Conservation (phyloP, 2,888 invertebrate genomes). For the Galerucella calmariensis region DNA sequence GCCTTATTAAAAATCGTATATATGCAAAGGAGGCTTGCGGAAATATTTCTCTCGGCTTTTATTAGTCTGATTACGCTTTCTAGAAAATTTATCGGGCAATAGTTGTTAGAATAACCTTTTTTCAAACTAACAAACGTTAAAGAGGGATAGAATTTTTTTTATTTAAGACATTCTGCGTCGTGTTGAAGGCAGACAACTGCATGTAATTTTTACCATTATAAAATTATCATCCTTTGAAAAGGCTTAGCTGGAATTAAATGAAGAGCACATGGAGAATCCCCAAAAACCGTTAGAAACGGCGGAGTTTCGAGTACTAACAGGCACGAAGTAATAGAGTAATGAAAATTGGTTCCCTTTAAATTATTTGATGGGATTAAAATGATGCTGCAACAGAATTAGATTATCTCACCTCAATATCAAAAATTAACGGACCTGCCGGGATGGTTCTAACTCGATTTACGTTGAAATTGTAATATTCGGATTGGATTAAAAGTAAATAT, state of each 20-base stretch:
- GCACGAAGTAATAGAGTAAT: conserved; percentile 28
- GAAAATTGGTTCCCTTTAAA: conserved; percentile 32
- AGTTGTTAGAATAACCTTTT: conserved; percentile 11
- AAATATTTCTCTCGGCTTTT: conserved; percentile 19
- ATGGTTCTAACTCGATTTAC: not conserved
- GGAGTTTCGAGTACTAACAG: conserved; percentile 20
- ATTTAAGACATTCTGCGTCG: no score
- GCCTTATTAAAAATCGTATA: conserved; percentile 31
- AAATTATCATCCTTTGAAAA: not conserved
- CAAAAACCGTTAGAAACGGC: conserved; percentile 28
- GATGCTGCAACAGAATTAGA: conserved; percentile 6
- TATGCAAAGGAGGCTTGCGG: conserved; percentile 23
- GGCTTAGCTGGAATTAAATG: not conserved
- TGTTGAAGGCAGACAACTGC: no score
- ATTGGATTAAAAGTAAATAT: not conserved
- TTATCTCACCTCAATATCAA: conserved; percentile 10
- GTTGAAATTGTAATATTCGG: not conserved
- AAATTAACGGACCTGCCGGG: not conserved
- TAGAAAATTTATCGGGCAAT: conserved; percentile 16
- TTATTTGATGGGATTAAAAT: conserved; percentile 28
- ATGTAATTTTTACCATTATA: not conserved
- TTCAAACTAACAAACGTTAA: not conserved
- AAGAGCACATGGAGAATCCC: conserved; percentile 3
- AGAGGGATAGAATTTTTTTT: no score
- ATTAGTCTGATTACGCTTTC: conserved; percentile 20